phyloP scores from a whole-genome alignment of 2,888 invertebrate genomes.

The Tiliacea aurago region DNA sequence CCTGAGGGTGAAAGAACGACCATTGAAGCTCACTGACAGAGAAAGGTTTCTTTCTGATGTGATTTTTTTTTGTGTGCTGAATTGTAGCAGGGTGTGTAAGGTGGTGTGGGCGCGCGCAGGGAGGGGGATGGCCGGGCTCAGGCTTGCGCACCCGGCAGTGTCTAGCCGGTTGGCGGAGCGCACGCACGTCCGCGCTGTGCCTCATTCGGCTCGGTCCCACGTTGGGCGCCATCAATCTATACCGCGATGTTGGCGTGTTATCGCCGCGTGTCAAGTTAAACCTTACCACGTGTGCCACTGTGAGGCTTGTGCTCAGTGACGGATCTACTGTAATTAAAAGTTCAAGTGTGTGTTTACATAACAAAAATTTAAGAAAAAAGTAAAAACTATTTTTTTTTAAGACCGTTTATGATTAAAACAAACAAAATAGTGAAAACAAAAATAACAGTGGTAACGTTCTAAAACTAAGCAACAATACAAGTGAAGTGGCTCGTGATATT shows the following conservation, averaged over 20 bases:
- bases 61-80: constrained; percentile 85
- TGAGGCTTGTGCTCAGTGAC: constrained; percentile 63
- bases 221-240: constrained; percentile 81
- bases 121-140: constrained; percentile 84
- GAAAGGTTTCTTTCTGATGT: constrained; percentile 86
- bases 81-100: constrained; percentile 77
- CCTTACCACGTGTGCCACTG: constrained; percentile 51
- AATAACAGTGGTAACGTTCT: constrained; percentile 65
- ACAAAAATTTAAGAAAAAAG: constrained; percentile 54
- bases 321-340: constrained; percentile 55
- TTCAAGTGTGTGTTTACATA: constrained; percentile 70
- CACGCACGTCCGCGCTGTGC: constrained; percentile 70
- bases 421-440: constrained; percentile 64
- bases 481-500: constrained; percentile 73
- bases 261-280: constrained; percentile 59
- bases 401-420: constrained; percentile 60
- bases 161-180: constrained; percentile 75
- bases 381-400: constrained; percentile 20
- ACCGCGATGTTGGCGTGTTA: constrained; percentile 70
- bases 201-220: constrained; percentile 70
- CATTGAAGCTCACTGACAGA: constrained; percentile 85
- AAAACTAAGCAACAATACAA: constrained; percentile 62
- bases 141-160: constrained; percentile 89
- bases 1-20: constrained; percentile 76
- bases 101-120: constrained; percentile 62